Evolutionary conservation across 2,888 invertebrate genomes (phyloP).

Genomic region (Folsomia candida): DNA sequence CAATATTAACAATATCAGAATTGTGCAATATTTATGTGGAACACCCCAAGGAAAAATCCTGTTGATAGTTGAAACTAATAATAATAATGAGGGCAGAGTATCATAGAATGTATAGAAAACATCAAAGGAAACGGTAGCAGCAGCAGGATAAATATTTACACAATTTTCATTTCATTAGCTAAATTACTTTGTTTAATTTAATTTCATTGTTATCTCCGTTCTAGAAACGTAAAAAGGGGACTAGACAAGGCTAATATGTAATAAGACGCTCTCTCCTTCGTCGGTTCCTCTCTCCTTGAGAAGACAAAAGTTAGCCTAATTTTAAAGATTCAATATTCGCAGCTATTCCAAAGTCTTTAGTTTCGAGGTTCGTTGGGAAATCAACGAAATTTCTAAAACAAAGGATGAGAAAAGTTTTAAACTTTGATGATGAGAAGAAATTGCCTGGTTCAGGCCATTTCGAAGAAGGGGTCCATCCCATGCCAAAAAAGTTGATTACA

Average conservation of each 20-base stretch:
- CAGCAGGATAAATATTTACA: constrained; percentile 15
- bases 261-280: no score
- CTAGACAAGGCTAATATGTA: constrained; percentile 8
- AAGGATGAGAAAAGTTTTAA: not conserved
- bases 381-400: not conserved
- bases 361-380: not conserved
- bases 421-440: not conserved
- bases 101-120: not conserved
- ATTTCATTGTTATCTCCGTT: not conserved
- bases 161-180: constrained; percentile 14
- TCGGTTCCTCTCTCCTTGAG: not conserved
- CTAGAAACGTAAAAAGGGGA: not conserved
- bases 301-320: not conserved
- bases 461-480: not conserved
- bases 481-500: not conserved
- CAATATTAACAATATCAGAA: no score
- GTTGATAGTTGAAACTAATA: not conserved
- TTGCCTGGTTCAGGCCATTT: no score
- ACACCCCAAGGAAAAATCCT: no score
- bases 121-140: not conserved
- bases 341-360: not conserved
- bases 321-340: not conserved
- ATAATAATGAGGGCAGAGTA: not conserved
- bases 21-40: no score
- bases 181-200: constrained; percentile 18